phyloP scores from a whole-genome alignment of 2,888 invertebrate genomes.

The Malthinus seriepunctatus region DNA sequence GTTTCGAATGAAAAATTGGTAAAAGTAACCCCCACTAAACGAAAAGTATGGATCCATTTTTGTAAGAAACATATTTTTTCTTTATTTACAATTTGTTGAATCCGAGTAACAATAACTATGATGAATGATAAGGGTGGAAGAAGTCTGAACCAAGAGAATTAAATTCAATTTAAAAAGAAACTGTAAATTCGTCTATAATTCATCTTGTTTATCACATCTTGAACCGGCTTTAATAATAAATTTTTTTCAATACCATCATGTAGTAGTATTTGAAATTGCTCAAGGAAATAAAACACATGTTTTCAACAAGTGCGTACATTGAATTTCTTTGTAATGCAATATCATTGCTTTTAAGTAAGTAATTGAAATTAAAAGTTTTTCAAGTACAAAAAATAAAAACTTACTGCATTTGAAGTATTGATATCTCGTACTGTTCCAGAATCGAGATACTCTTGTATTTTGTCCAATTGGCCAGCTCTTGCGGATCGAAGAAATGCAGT shows the following conservation, averaged over 20 bases:
- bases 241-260: not conserved
- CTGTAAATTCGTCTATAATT: too few relatives aligned
- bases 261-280: not conserved
- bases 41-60: too few relatives aligned
- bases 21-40: too few relatives aligned
- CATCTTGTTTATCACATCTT: not conserved
- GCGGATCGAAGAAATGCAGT: slow-evolving; percentile 97
- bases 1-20: too few relatives aligned
- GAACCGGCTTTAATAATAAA: not conserved
- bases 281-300: slow-evolving; percentile 4
- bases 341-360: not conserved
- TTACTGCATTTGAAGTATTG: slow-evolving; percentile 96
- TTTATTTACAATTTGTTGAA: too few relatives aligned
- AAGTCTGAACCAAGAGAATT: too few relatives aligned
- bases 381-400: slow-evolving; percentile 49
- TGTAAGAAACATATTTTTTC: too few relatives aligned
- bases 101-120: too few relatives aligned
- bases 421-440: slow-evolving; percentile 87
- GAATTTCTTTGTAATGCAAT: not conserved
- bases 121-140: too few relatives aligned
- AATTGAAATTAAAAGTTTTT: not conserved
- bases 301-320: not conserved
- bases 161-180: too few relatives aligned
- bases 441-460: slow-evolving; percentile 91
- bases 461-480: slow-evolving; percentile 93